Conservation (phyloP, 1,140 invertebrate species). For the Antheraea mylitta region DNA sequence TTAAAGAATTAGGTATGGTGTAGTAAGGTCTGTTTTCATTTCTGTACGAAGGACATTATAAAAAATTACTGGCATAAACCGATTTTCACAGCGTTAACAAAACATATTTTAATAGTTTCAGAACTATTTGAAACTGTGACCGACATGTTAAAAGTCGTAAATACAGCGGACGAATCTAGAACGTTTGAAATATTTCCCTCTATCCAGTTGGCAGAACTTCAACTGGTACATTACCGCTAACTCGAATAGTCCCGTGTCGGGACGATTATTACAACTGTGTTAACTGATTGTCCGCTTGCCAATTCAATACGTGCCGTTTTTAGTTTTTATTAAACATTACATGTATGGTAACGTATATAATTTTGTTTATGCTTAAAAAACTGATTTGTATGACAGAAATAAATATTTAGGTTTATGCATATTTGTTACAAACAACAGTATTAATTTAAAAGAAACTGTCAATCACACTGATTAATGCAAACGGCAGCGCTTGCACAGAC, state of each 20-base stretch:
- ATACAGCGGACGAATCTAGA: not conserved
- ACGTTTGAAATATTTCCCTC: not conserved
- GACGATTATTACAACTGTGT: conserved; percentile 4
- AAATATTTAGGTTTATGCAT: too few species aligned
- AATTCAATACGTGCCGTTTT: not conserved
- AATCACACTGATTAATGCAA: too few species aligned
- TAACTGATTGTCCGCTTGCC: not conserved
- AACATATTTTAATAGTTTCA: not conserved
- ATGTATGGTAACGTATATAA: not conserved
- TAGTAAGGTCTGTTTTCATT: too few species aligned
- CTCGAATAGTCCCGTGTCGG: not conserved
- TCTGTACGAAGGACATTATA: too few species aligned
- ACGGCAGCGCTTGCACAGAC: too few species aligned
- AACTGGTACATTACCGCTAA: not conserved
- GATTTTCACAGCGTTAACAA: not conserved
- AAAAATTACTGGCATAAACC: too few species aligned
- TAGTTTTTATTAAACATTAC: not conserved
- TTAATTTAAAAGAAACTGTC: too few species aligned
- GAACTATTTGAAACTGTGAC: not conserved
- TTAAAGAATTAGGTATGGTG: too few species aligned
- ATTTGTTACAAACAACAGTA: too few species aligned
- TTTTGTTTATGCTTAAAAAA: not conserved
- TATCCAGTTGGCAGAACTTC: not conserved
- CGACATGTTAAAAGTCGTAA: not conserved
- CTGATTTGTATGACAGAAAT: not conserved